Evolutionary conservation across 2,888 invertebrate genomes (phyloP).

Genomic region (Conistra vaccinii): DNA sequence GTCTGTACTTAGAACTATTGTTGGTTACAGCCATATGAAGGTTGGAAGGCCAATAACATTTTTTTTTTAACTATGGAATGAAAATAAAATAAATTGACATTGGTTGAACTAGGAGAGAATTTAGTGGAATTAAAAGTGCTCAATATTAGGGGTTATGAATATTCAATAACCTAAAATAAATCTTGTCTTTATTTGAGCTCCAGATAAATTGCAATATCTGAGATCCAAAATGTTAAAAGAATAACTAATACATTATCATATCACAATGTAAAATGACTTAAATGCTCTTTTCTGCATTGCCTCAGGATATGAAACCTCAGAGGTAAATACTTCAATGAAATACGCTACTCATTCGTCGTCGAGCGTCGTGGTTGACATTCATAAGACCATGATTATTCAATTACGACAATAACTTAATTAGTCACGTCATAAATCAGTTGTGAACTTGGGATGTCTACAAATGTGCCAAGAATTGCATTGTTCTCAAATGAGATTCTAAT

Average conservation of each 20-base stretch:
- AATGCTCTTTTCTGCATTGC: neutral
- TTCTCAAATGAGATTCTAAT: conserved; percentile 46
- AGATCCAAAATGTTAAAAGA: no score
- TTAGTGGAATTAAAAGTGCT: no score
- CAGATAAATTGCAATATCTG: no score
- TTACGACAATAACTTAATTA: conserved; percentile 17
- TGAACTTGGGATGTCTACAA: conserved; percentile 46
- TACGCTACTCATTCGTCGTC: neutral
- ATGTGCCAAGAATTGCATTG: conserved; percentile 35
- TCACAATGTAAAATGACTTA: no score
- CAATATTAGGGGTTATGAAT: no score
- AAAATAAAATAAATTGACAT: no score
- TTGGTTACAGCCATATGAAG: neutral
- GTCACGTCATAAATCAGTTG: conserved; percentile 19
- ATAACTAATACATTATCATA: no score
- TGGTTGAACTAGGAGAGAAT: no score
- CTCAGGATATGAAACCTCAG: neutral
- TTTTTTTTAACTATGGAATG: neutral
- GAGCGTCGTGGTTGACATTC: neutral
- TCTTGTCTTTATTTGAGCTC: no score
- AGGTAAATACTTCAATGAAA: neutral
- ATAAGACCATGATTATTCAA: neutral
- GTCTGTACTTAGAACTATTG: conserved; percentile 14
- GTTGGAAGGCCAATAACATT: neutral
- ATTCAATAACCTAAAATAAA: no score